Evolutionary conservation across 1,140 invertebrate genomes (phyloP), one percentile per base, ranked within the genome.

Genomic region (Ridgeia piscesae): DNA sequence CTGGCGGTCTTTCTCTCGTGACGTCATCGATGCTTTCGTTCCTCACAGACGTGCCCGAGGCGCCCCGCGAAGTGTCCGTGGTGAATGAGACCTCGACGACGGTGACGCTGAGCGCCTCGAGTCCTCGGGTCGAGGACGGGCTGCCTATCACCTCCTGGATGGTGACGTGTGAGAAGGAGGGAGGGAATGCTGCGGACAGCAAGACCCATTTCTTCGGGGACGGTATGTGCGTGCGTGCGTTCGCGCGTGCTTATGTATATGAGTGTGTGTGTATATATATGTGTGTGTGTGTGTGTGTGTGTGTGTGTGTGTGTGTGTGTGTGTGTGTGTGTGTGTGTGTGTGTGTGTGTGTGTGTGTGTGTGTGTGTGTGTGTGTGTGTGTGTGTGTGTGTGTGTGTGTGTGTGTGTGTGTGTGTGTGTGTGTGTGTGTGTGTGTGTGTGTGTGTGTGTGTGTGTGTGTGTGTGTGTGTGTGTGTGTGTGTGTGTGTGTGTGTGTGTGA

Each of bases 371-470:
- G 17, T 35, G 58, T 92, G 34, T 92, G 4, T 92, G 58, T 92
- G 31, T 89, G 58, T 92, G 33, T 92, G 58, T 89, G 58, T 92
- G 58, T 35, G n/a, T 90, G n/a, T 90, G n/a, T 90, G n/a, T 42
- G n/a, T 90, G n/a, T 90, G n/a, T 90, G n/a, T 35, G n/a, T 90
- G n/a, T 90, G n/a, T 90, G n/a, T 77, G 42, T 42, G 42, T 42
- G 42, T 42, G 42, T 42, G 42, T 42, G 42, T 88, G 35, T 92
- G 35, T 50, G 58, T 92, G 35, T 50, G 91, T 92, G 91, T 92
- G 91, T 92, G 91, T 92, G 58, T 88, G 58, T 90, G 92, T 92
- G 92, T 93, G 92, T 92, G 88, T 93, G 93, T 93, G 92, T 93
- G 93, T 93, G 92, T 93, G 93, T 92, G 93, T 33, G 93, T 92